phyloP scores from a whole-genome alignment of 2,113 vertebrate species.

The Catharus minimus region DNA sequence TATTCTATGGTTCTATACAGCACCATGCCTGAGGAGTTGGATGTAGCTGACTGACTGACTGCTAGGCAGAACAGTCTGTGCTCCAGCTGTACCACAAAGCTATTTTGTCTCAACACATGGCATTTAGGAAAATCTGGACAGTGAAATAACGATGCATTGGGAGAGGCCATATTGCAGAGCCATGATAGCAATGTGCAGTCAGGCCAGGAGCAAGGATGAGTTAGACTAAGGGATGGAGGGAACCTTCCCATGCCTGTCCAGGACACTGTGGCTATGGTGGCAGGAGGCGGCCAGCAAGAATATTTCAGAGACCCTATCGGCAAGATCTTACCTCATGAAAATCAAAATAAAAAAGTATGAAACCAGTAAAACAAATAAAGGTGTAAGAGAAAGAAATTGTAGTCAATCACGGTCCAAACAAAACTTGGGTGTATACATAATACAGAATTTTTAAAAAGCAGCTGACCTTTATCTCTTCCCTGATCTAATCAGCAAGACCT shows the following conservation, averaged over 20 bases:
- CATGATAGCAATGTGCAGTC: not conserved
- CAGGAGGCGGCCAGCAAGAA: accelerated
- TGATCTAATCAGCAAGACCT: not conserved
- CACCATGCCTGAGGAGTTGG: not conserved
- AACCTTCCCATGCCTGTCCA: not conserved
- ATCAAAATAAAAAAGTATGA: not conserved
- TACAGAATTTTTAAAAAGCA: not conserved
- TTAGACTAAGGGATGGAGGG: not conserved
- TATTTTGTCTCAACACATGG: not conserved
- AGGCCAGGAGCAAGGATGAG: not conserved
- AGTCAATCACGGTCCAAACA: not conserved
- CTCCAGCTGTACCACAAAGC: not conserved
- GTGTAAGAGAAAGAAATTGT: not conserved
- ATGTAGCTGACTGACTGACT: not conserved
- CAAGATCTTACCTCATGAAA: not conserved
- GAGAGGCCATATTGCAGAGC: not conserved
- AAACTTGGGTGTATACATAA: not conserved
- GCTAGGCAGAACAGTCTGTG: not conserved
- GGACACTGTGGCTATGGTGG: not conserved
- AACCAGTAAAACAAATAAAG: not conserved
- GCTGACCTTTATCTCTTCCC: not conserved
- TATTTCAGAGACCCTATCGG: not conserved
- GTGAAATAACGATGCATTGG: not conserved
- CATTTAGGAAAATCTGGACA: not conserved
- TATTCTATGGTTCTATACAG: not conserved